Evolutionary conservation across 2,797 vertebrate species (phyloP), one percentile per base, ranked within the genome.

Genomic region (Schizopygopsis pylzovi): DNA sequence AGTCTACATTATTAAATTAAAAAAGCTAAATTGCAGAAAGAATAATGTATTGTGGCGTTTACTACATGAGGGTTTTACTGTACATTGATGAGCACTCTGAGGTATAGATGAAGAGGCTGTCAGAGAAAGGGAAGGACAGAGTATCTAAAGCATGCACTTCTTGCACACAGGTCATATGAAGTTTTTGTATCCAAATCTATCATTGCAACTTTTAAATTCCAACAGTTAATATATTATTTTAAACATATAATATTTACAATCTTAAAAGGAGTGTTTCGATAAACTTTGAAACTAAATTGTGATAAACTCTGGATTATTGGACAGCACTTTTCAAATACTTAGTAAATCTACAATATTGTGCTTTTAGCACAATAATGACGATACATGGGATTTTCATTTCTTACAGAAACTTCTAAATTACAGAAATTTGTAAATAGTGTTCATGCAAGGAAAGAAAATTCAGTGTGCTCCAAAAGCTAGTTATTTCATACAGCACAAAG

Each of bases 171-270:
- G 59, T 87, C 86, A 84, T 84, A 54, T 59, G 71, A 85, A 52
- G 43, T 81, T 80, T 87, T 77, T 70, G 82, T 87, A 87, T 95
- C 93, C 94, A 95, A 88, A 89, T 86, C 84, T 86, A 91, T 85
- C 85, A 86, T 87, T 85, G 82, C 84, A 91, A 89, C 87, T 89
- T 89, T 89, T 90, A 92, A 94, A 93, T 92, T 91, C 92, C 92
- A 89, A 94, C 86, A 91, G 91, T 82, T 95, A 92, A 93, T 95
- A 94, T 94, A 95, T 93, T 95, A 94, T 95, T 94, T 93, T 92
- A 94, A 96, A 96, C 96, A 95, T 96, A 95, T 96, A 94, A 91
- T 97, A 97, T 98, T 97, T 99, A 98, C 98, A 99, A 93, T 96
- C 96, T 95, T 96, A 96, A 96, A 98, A 96, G 93, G 91, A 91